These are phyloP conservation scores for Isoperla grammatica DNA, from an alignment of 2,888 invertebrate species.

Conservation along the genomic window DNA sequence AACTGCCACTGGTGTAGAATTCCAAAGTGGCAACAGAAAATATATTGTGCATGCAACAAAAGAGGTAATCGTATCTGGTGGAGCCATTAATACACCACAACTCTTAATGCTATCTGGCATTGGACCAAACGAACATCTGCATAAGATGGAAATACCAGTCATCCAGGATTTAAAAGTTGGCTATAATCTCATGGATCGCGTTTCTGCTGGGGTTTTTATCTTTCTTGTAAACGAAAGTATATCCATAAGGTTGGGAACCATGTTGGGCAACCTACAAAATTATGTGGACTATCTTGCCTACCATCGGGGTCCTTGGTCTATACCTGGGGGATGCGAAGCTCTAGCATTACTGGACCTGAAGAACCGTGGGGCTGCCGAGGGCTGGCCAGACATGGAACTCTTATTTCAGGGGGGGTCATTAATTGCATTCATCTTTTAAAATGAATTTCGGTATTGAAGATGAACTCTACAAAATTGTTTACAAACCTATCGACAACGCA, in stretches of 20 bases:
- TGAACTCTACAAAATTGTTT: constrained; percentile 43
- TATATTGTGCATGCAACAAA: constrained; percentile 55
- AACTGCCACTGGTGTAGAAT: constrained; percentile 55
- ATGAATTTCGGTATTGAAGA: constrained; percentile 41
- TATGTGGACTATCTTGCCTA: constrained; percentile 48
- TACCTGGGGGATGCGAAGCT: constrained; percentile 63
- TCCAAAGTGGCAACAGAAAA: constrained; percentile 41
- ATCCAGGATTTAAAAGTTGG: constrained; percentile 58
- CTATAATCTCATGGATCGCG: constrained; percentile 64
- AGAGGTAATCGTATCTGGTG: constrained; percentile 70
- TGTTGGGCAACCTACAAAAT: constrained; percentile 39
- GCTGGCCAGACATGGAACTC: constrained; percentile 60
- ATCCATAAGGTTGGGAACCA: constrained; percentile 36
- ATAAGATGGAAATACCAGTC: constrained; percentile 39
- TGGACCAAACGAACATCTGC: constrained; percentile 57
- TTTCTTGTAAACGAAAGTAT: constrained; percentile 45
- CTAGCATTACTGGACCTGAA: constrained; percentile 58
- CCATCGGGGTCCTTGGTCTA: constrained; percentile 53
- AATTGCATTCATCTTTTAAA: constrained; percentile 46
- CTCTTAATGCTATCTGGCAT: constrained; percentile 75
- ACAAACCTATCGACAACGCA: constrained; percentile 42
- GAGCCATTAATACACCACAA: constrained; percentile 72
- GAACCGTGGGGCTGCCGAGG: constrained; percentile 49
- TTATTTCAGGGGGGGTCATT: constrained; percentile 53
- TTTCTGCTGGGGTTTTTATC: constrained; percentile 58